Evolutionary conservation across 2,113 vertebrate genomes (phyloP), one percentile per base, ranked within the genome.

Genomic region (Etheostoma spectabile): DNA sequence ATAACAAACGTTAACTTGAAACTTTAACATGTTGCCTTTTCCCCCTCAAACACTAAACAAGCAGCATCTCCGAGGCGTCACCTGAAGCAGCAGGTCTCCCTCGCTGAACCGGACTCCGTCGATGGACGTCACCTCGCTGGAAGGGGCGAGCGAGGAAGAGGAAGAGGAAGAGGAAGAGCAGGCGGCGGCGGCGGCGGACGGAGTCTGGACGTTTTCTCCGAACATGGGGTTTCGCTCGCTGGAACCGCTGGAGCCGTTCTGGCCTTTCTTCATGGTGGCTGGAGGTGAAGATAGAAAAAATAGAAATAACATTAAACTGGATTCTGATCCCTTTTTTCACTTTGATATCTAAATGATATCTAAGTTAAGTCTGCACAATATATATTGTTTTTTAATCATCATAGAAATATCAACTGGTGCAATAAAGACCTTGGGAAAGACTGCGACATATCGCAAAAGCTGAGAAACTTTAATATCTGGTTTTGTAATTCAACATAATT

Each of bases 31-130:
- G 48, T 1, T 18, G 14, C 27, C 11, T 10, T 6, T 30, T 35
- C 38, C 8, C 12, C 15, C 49, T 0, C 13, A 35, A 4, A 13
- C 27, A 42, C 3, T 2, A 8, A 16, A 19, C 16, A 2, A 19
- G 7, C 10, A 55, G 21, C 27, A 2, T 13, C 2, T 6, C 10
- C 0, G 8, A 33, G 18, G 10, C 0, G 42, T 61, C 30, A 97
- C 96, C 95, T 97, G 95, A 12, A 96, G 95, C 85, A 97, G 92
- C 80, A 97, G 83, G 4, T 96, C 93, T 13, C 95, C 96, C 87
- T 97, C 96, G 0, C 93, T 93, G 88, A 97, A 93, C 51, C 42
- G 82, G 66, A 95, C 93, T 5, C 80, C 83, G 8, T 94, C 72
- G 21, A 93, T 62, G 82, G 93, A 91, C 0, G 7, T 80, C n/a